A percentile compares a stretch with the other conserved stretches of the same genome.
These are phyloP conservation scores for Platichthys stellatus DNA, from an alignment of 2,113 vertebrate genomes.

Conservation along the genomic window DNA sequence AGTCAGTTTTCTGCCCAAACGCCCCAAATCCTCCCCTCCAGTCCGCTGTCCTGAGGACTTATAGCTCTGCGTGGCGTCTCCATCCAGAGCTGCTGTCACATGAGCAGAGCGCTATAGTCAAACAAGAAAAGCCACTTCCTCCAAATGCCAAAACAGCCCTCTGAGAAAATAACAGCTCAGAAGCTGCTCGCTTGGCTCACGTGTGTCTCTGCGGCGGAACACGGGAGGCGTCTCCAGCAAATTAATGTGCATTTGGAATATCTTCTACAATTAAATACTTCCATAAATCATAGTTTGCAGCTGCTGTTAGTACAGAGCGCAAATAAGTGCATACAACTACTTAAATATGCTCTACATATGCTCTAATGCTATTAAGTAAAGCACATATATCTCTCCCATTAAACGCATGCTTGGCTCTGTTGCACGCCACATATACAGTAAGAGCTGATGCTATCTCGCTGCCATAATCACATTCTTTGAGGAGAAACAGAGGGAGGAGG, in stretches of 20 bases:
- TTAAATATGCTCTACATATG: slow-evolving; percentile 3
- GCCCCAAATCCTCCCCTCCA: slow-evolving; percentile 66
- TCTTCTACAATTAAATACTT: slow-evolving; percentile 16
- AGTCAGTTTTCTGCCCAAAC: slow-evolving; percentile 67
- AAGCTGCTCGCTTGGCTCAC: slow-evolving; percentile 16
- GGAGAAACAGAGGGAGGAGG: slow-evolving; percentile 24
- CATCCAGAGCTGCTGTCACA: slow-evolving; percentile 44
- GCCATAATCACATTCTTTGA: slow-evolving; percentile 55
- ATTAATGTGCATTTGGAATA: slow-evolving; percentile 30
- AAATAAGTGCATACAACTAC: slow-evolving; percentile 13
- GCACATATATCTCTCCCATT: slow-evolving; percentile 4
- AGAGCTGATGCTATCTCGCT: slow-evolving; percentile 29
- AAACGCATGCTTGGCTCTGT: slow-evolving; percentile 20
- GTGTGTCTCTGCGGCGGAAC: slow-evolving; percentile 13
- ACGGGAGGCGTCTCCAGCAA: background rate
- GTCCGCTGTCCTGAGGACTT: slow-evolving; percentile 60
- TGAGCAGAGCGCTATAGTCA: slow-evolving; percentile 47
- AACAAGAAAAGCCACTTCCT: slow-evolving; percentile 74
- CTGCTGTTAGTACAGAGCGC: background rate
- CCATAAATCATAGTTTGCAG: slow-evolving; percentile 1
- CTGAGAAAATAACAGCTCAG: slow-evolving; percentile 60
- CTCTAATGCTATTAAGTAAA: background rate
- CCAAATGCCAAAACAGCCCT: slow-evolving; percentile 69
- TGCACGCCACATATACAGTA: background rate
- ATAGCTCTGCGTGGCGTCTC: slow-evolving; percentile 49